phyloP scores from a whole-genome alignment of 1,140 invertebrate species.

The Drosophila pachea region DNA sequence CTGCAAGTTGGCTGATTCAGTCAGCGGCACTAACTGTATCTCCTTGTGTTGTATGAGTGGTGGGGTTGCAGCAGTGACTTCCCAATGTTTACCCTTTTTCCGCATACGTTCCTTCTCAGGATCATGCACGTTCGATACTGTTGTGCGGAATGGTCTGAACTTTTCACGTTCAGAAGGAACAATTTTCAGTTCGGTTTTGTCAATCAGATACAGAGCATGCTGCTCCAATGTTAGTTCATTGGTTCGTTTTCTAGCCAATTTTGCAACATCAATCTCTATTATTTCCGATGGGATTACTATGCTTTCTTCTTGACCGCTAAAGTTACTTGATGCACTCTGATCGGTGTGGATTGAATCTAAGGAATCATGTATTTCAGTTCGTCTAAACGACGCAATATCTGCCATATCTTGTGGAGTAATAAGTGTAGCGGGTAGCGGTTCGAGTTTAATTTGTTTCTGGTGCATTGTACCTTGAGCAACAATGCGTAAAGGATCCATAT shows the following conservation, averaged over 20 bases:
- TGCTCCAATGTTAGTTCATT: slow-evolving; percentile 73
- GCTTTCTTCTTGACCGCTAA: neutral
- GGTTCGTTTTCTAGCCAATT: slow-evolving; percentile 27
- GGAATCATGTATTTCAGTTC: slow-evolving; percentile 41
- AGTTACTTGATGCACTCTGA: slow-evolving; percentile 38
- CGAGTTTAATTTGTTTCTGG: slow-evolving; percentile 81
- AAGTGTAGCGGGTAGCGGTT: slow-evolving; percentile 80
- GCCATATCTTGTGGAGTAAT: slow-evolving; percentile 83
- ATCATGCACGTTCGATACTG: slow-evolving; percentile 82
- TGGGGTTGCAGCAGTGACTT: slow-evolving; percentile 85
- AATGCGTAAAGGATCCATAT: slow-evolving; percentile 84
- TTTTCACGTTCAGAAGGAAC: slow-evolving; percentile 72
- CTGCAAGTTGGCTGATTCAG: slow-evolving; percentile 71
- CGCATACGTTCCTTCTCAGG: slow-evolving; percentile 82
- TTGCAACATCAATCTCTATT: slow-evolving; percentile 52
- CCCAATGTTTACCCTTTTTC: slow-evolving; percentile 83
- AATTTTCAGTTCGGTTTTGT: slow-evolving; percentile 81
- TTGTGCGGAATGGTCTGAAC: slow-evolving; percentile 85
- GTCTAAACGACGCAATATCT: slow-evolving; percentile 80
- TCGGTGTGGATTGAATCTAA: slow-evolving; percentile 43
- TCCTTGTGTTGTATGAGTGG: slow-evolving; percentile 79
- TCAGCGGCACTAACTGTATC: slow-evolving; percentile 63
- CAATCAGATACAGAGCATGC: slow-evolving; percentile 82
- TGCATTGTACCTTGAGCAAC: slow-evolving; percentile 82
- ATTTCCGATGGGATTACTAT: slow-evolving; percentile 43